phyloP scores from a whole-genome alignment of 2,888 invertebrate species.

The Magallana nippona region DNA sequence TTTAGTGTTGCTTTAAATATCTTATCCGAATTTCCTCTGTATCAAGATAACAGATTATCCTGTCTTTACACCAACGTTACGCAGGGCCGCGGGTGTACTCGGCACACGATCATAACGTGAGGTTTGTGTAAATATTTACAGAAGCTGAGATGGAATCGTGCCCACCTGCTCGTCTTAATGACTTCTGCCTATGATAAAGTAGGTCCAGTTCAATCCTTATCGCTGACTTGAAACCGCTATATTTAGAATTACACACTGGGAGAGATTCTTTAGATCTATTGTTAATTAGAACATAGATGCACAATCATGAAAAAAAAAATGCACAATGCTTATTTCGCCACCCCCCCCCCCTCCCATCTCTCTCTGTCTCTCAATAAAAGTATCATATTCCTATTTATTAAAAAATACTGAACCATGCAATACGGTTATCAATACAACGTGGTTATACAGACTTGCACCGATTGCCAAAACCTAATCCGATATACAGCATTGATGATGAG shows the following conservation, averaged over 20 bases:
- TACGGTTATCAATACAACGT: no score
- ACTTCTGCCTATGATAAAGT: neutral
- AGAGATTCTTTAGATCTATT: neutral
- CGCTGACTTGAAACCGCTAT: neutral
- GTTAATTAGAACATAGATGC: no score
- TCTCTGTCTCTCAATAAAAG: no score
- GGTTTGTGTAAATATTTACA: constrained; percentile 24
- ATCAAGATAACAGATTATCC: no score
- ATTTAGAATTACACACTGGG: neutral
- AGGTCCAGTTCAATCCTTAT: constrained; percentile 1
- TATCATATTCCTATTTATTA: no score
- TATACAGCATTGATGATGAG: neutral
- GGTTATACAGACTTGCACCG: neutral
- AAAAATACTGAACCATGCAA: no score
- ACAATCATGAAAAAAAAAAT: no score
- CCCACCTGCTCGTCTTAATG: neutral
- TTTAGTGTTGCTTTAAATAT: no score
- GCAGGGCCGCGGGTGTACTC: neutral
- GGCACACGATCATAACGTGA: constrained; percentile 10
- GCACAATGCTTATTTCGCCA: no score
- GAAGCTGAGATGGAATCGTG: neutral
- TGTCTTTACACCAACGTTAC: no score
- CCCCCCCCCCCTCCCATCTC: no score
- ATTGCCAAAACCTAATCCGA: constrained; percentile 21
- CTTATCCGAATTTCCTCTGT: no score